Evolutionary conservation across 92 coral and sea anemone species (phyloP).

Genomic region (Desmophyllum pertusum): DNA sequence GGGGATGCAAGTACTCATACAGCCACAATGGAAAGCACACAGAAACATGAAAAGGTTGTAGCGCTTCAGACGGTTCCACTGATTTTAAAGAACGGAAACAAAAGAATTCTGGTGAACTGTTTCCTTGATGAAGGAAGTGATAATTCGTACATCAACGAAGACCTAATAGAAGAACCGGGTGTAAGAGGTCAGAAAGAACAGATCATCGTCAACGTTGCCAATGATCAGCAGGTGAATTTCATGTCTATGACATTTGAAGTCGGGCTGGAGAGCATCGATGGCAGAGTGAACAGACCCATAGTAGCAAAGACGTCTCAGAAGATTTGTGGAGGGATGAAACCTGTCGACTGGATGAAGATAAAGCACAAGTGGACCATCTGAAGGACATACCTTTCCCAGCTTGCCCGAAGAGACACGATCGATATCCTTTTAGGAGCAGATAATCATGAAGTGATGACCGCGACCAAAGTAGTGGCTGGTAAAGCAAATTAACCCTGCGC

Average conservation of each 20-base stretch:
- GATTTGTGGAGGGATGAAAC: conserved; percentile 54
- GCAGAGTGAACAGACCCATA: conserved; percentile 7
- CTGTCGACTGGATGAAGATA: conserved; percentile 28
- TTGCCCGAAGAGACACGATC: conserved; percentile 16
- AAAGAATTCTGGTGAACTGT: conserved; percentile 55
- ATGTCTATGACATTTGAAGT: conserved; percentile 32
- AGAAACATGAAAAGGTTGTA: conserved; percentile 39
- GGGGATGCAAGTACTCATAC: conserved; percentile 26
- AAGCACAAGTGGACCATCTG: conserved; percentile 35
- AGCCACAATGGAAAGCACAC: conserved; percentile 35
- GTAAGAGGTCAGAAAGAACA: conserved; percentile 11
- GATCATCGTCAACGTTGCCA: conserved; percentile 39
- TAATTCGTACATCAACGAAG: conserved; percentile 48
- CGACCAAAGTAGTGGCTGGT: conserved; percentile 12
- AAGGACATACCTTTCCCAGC: conserved; percentile 44
- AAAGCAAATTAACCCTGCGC: conserved; percentile 40
- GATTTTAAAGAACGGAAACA: conserved; percentile 50
- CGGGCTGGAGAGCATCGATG: conserved; percentile 44
- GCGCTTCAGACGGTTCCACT: conserved; percentile 70
- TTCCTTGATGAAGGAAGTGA: conserved; percentile 57
- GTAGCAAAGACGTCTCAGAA: conserved; percentile 13
- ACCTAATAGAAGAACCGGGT: conserved; percentile 22
- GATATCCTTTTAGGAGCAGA: conserved; percentile 43
- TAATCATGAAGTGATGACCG: conserved; percentile 37
- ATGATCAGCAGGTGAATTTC: conserved; percentile 35